These are phyloP conservation scores for Cheiracanthium punctorium DNA, from an alignment of 2,888 invertebrate genomes.

Conservation along the genomic window DNA sequence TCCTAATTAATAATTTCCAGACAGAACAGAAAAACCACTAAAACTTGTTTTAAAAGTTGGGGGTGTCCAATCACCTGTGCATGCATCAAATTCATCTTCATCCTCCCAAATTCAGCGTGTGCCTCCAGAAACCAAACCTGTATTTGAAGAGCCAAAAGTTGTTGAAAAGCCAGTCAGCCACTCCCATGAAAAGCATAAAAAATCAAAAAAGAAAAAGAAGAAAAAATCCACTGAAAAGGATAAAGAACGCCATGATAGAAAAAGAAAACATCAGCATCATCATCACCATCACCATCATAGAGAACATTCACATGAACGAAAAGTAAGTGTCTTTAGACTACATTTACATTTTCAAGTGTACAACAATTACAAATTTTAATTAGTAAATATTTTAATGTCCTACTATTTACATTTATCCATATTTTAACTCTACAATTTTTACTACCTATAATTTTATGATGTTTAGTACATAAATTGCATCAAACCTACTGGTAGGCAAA, in stretches of 20 bases:
- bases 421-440: too few relatives aligned
- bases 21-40: conserved; percentile 74
- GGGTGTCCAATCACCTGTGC: conserved; percentile 74
- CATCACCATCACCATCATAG: conserved; percentile 76
- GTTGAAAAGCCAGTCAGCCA: conserved; percentile 48
- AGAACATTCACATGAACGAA: conserved; percentile 66
- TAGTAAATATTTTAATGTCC: too few relatives aligned
- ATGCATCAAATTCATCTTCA: conserved; percentile 51
- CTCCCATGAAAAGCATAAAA: conserved; percentile 69
- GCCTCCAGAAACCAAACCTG: conserved; percentile 35
- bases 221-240: conserved; percentile 78
- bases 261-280: conserved; percentile 85
- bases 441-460: too few relatives aligned
- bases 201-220: conserved; percentile 84
- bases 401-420: too few relatives aligned
- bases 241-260: conserved; percentile 80
- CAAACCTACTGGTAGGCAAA: too few relatives aligned
- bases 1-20: conserved; percentile 5
- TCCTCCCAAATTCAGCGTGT: conserved; percentile 44
- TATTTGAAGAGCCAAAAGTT: conserved; percentile 32
- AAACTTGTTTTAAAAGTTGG: conserved; percentile 86
- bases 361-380: too few relatives aligned
- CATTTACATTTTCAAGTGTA: too few relatives aligned
- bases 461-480: too few relatives aligned
- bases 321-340: conserved; percentile 44